Evolutionary conservation across 2,888 invertebrate species (phyloP).

Genomic region (Dione vanillae): DNA sequence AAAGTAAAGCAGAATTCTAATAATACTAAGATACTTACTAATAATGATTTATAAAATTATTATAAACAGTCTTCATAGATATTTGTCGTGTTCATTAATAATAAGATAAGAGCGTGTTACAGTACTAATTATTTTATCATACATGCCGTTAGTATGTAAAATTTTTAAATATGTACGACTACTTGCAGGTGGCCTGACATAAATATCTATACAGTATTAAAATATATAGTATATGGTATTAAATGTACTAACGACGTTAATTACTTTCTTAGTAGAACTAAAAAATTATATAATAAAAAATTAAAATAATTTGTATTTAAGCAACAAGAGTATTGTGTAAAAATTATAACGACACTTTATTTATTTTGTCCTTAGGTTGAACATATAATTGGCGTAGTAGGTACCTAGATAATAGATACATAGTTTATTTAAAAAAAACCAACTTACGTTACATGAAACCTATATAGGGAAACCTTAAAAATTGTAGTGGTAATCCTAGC

Average conservation of each 20-base stretch:
- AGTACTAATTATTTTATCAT: neutral
- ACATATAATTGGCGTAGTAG: no score
- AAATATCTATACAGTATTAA: no score
- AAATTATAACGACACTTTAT: neutral
- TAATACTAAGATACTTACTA: no score
- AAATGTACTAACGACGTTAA: no score
- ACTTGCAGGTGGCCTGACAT: constrained; percentile 1
- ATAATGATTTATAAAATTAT: no score
- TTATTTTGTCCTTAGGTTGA: neutral
- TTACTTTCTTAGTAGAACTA: no score
- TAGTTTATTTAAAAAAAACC: neutral
- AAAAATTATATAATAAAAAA: no score
- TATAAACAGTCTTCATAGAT: neutral
- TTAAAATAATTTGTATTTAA: no score
- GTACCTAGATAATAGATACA: neutral
- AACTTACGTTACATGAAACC: neutral
- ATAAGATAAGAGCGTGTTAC: constrained; percentile 27
- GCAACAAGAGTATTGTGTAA: no score
- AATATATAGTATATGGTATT: no score
- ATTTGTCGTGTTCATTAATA: constrained; percentile 13
- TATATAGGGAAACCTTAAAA: constrained; percentile 10
- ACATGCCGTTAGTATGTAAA: constrained; percentile 15
- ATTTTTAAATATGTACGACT: neutral
- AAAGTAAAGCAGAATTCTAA: no score
- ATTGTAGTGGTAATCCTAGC: neutral